Percentiles rank a stretch among this genome's conserved stretches.
Conservation (phyloP, 2,888 invertebrate genomes). For the Allolobophora icterica region DNA sequence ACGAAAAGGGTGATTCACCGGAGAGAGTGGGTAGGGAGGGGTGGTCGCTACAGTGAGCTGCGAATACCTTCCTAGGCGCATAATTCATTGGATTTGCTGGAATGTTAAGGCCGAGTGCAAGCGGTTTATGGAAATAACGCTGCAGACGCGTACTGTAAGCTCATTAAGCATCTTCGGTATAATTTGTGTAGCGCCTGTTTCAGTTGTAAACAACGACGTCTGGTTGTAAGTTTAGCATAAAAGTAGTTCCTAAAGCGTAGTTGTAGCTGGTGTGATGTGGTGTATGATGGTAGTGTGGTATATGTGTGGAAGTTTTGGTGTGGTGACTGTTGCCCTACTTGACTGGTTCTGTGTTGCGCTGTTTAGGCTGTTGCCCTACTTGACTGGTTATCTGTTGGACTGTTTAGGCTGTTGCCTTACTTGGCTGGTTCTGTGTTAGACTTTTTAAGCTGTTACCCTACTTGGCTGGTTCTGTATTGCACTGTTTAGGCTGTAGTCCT, state of each 20-base stretch:
- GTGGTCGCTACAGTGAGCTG: not conserved
- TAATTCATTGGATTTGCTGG: not conserved
- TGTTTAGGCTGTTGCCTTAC: not conserved
- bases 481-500: not conserved
- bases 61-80: conserved; percentile 9
- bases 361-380: not conserved
- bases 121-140: not conserved
- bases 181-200: not conserved
- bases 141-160: not conserved
- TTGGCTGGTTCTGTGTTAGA: no score
- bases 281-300: not conserved
- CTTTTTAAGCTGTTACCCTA: no score
- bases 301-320: not conserved
- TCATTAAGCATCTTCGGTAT: not conserved
- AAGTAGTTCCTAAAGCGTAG: not conserved
- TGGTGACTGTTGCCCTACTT: no score
- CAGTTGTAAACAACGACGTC: not conserved
- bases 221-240: not conserved
- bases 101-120: not conserved
- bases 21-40: not conserved
- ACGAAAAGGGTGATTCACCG: conserved; percentile 2
- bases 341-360: no score
- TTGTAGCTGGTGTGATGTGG: not conserved
- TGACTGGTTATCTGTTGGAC: not conserved
- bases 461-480: no score